Evolutionary conservation across 2,113 vertebrate species (phyloP).

Genomic region (Condylura cristata): DNA sequence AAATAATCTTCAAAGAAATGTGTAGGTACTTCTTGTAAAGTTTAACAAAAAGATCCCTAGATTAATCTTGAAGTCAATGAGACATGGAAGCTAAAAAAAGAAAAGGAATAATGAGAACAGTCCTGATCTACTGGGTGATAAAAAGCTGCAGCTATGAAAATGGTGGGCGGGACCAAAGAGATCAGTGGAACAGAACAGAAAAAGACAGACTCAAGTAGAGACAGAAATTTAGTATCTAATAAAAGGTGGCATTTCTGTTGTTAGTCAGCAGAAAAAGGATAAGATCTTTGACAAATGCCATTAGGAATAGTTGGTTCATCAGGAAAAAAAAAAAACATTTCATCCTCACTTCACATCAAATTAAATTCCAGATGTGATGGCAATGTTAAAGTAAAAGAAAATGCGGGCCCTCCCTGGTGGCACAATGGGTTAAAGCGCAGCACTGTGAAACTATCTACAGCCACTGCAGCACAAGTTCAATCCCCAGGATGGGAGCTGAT

Average conservation of each 20-base stretch:
- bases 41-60: neutral
- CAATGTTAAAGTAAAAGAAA: neutral
- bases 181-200: neutral
- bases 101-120: neutral
- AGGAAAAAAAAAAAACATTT: neutral
- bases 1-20: neutral
- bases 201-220: neutral
- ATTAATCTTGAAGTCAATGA: neutral
- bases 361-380: constrained; percentile 9
- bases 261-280: neutral
- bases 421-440: no score
- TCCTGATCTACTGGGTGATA: neutral
- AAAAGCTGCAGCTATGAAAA: constrained; percentile 15
- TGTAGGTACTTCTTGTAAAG: neutral
- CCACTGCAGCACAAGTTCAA: no score
- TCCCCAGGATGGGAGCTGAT: no score
- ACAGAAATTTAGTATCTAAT: neutral
- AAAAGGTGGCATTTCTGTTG: constrained; percentile 8
- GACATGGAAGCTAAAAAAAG: neutral
- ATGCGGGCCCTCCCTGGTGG: no score
- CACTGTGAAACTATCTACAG: no score
- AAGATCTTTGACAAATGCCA: neutral
- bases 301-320: neutral
- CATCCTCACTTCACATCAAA: neutral
- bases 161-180: neutral